Base-by-base conservation (phyloP, 2,113 vertebrate species). In the Picathartes gymnocephalus region DNA sequence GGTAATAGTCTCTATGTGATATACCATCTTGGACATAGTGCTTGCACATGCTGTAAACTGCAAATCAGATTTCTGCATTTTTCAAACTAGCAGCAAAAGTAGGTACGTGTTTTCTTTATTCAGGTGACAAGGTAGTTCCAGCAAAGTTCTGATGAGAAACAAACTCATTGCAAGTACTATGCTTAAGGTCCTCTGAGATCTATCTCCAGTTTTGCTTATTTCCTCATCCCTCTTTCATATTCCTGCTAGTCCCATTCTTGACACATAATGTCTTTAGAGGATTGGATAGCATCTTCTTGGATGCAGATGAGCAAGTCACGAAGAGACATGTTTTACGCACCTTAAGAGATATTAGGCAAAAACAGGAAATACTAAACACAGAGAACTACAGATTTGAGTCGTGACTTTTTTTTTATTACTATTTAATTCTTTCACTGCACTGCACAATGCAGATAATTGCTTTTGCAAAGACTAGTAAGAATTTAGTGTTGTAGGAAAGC, bases 371-470 rank as follows among this genome's bases (percentile, higher is more conserved):
- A 91, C 25, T 66, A 70, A 81, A 78, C 33, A 80, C 35, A 39
- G 28, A 57, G 40, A 84, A 83, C 23, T 33, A 57, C 28, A 87
- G 54, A 57, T 86, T 35, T 84, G 42, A 73, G 21, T 86, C 0
- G 0, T 57, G 33, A 68, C 31, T 53, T 51, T n/a, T 40, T 45
- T 47, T 58, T 24, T 23, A 54, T 19, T 65, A 24, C 53, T 21
- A 22, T 57, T 91, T 82, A 42, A 47, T 82, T 90, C 40, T 90
- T 90, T 92, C 80, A 54, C 40, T 79, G 44, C 50, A 48, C 25
- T 81, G 48, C 61, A 54, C 3, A 9, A 74, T 54, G 50, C 40
- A 86, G 31, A 42, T 22, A 39, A 81, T 69, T 51, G 28, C 30
- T 86, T 90, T 78, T 58, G 56, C 39, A 35, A 85, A 77, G 65